A percentile compares a stretch with the other conserved stretches of the same genome.
phyloP scores from a whole-genome alignment of 1,140 invertebrate genomes.

The Macrobrachium rosenbergii region DNA sequence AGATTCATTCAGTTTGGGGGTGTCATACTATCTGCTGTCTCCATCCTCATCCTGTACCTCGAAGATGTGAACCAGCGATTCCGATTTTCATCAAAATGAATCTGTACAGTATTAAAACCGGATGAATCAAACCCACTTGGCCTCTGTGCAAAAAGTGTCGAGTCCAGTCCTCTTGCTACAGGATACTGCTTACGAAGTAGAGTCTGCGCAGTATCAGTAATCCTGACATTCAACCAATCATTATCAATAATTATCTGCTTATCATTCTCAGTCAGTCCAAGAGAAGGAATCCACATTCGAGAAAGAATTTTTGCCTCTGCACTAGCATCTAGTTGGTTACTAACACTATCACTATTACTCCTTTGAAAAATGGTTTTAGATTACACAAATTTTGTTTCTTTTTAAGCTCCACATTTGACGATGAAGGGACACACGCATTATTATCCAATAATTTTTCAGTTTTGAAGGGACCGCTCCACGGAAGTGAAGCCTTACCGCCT shows the following conservation, averaged over 20 bases:
- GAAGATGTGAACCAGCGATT: constrained; percentile 31
- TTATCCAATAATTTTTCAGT: too few species aligned
- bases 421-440: too few species aligned
- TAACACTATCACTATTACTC: too few species aligned
- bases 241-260: constrained; percentile 36
- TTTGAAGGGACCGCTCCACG: too few species aligned
- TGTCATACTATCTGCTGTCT: constrained; percentile 35
- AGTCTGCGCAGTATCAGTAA: constrained; percentile 34
- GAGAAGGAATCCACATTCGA: too few species aligned
- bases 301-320: too few species aligned
- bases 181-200: constrained; percentile 38
- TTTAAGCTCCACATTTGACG: too few species aligned
- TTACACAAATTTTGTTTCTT: too few species aligned
- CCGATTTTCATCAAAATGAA: constrained; percentile 34
- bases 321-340: too few species aligned
- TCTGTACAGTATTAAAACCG: constrained; percentile 23
- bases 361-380: too few species aligned
- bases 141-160: constrained; percentile 34
- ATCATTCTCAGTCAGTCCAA: not conserved
- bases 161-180: constrained; percentile 39
- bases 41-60: constrained; percentile 19
- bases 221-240: constrained; percentile 35
- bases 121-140: constrained; percentile 30
- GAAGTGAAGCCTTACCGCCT: too few species aligned
- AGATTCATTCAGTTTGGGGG: constrained; percentile 2